A percentile compares a stretch with the other conserved stretches of the same genome.
Conservation (phyloP, 2,113 vertebrate species). For the Sitta europaea region DNA sequence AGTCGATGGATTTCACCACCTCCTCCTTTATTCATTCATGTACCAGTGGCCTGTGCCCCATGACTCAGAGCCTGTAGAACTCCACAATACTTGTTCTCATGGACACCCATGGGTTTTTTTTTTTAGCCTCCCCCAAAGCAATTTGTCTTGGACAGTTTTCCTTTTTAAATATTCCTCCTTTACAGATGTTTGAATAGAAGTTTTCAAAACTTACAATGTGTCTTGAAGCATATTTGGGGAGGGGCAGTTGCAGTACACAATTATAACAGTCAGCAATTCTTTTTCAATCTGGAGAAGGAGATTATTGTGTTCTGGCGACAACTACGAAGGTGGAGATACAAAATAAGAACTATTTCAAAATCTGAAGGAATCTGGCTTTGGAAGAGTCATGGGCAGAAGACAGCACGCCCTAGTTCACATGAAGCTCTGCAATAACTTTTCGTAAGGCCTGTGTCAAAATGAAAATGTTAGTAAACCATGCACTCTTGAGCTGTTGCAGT, state of each 20-base stretch:
- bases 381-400: neutral
- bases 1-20: neutral
- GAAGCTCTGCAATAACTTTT: neutral
- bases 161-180: neutral
- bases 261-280: neutral
- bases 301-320: neutral
- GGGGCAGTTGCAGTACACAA: neutral
- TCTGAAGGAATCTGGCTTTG: neutral
- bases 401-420: neutral
- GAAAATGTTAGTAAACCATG: neutral
- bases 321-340: neutral
- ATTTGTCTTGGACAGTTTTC: neutral
- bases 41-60: neutral
- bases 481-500: accelerated
- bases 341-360: neutral
- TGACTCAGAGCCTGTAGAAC: neutral
- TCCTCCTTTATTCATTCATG: neutral
- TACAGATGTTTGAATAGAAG: neutral
- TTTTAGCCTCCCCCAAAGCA: neutral
- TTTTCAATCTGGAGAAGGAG: neutral
- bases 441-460: neutral
- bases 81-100: neutral
- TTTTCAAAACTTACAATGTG: neutral
- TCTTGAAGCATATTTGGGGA: neutral
- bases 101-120: neutral